Base-by-base conservation (phyloP, 1,140 invertebrate genomes). In the Helicoverpa zea region DNA sequence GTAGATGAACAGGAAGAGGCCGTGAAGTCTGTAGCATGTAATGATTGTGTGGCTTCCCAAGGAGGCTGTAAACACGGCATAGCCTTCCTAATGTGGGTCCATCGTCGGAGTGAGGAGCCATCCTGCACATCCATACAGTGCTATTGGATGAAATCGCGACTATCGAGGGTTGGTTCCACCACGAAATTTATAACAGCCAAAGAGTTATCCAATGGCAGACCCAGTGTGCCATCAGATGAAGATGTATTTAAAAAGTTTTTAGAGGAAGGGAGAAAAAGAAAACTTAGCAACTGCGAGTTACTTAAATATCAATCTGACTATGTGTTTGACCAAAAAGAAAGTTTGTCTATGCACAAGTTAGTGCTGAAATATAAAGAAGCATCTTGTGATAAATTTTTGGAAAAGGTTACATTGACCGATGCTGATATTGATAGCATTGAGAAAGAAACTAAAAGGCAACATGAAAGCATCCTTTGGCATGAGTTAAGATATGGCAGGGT, bases 111-210 rank as follows among this genome's bases (percentile, higher is more conserved):
- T n/a, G n/a, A n/a, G n/a, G n/a, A 94, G 58, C 92, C 91, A 16
- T 87, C 93, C 10, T 88, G 86, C 10, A 94, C 91, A 14, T 52
- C 81, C 4, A 84, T 87, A 0, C 75, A 91, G 47, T 94, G 92
- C 51, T 95, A 94, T 58, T 94, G 86, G 86, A 76, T 29, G n/a
- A 88, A 88, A 84, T 84, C 86, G 0, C 84, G 73, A 4, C 16
- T 43, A 13, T 29, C 72, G 2, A 43, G 29, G 35, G 56, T 74
- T n/a, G 72, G 72, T 3, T 47, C 72, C 2, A 47, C 4, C 16
- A 9, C 59, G 47, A 74, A 74, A 14, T 54, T 18, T 30, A 54
- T 72, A 30, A 14, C 16, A 30, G 51, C 51, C 14, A 18, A 23
- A 11, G 51, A 72, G 12, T 14, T 72, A 56, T 3, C 49, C 2